These are phyloP conservation scores for Drosophila quinaria DNA, from an alignment of 2,888 invertebrate genomes.

Conservation along the genomic window DNA sequence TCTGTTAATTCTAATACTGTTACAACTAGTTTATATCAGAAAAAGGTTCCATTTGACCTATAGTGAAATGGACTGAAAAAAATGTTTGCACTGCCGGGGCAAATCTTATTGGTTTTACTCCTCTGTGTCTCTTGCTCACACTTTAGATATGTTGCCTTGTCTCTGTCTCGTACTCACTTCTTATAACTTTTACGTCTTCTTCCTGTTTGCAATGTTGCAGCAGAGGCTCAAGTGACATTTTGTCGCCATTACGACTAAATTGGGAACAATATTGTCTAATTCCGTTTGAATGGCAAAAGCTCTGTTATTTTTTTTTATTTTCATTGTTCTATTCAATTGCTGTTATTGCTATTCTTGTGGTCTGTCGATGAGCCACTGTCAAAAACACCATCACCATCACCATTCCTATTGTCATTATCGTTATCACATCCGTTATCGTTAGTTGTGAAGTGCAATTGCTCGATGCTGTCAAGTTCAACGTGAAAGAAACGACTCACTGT, in stretches of 20 bases:
- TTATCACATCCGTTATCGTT: constrained; percentile 7
- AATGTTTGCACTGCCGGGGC: constrained; percentile 50
- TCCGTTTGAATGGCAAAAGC: constrained; percentile 76
- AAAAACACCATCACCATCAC: constrained; percentile 5
- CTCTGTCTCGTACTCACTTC: neutral
- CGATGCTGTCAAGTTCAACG: constrained; percentile 3
- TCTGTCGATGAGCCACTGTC: constrained; percentile 1
- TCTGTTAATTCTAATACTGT: no score
- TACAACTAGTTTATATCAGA: no score
- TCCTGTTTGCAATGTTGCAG: constrained; percentile 55
- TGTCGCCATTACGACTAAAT: constrained; percentile 76
- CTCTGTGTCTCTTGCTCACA: neutral
- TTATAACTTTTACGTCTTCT: constrained; percentile 33
- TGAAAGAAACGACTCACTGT: constrained; percentile 63
- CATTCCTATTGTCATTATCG: constrained; percentile 18
- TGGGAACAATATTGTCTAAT: constrained; percentile 73
- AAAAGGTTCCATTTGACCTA: no score
- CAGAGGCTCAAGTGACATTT: constrained; percentile 64
- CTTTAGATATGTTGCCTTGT: neutral
- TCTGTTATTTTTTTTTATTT: constrained; percentile 68
- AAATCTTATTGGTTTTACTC: constrained; percentile 13
- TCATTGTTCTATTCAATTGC: constrained; percentile 50
- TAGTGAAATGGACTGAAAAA: no score
- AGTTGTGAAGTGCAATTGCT: constrained; percentile 45
- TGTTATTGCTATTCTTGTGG: constrained; percentile 3